These are phyloP conservation scores for Corvus moneduloides DNA, from an alignment of 2,113 vertebrate genomes.

Conservation along the genomic window DNA sequence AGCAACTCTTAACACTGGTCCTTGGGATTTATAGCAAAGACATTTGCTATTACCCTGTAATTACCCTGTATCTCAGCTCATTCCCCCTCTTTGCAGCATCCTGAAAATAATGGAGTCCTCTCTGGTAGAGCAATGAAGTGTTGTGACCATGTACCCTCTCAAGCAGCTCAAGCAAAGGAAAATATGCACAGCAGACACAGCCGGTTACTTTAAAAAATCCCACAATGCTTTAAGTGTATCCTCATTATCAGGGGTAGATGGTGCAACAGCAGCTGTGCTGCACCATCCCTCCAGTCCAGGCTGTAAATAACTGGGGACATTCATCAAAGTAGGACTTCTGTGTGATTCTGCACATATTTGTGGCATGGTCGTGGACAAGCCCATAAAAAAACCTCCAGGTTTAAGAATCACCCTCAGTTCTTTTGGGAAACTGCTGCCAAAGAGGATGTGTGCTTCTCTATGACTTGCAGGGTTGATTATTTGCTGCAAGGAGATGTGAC, in stretches of 20 bases:
- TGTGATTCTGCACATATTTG: neutral
- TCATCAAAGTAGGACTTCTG: neutral
- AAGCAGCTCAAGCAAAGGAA: neutral
- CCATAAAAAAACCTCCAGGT: neutral
- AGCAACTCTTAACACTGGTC: neutral
- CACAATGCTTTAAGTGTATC: neutral
- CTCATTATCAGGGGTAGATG: neutral
- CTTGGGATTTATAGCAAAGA: neutral
- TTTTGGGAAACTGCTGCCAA: neutral
- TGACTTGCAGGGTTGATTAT: neutral
- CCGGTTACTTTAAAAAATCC: neutral
- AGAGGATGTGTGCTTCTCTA: neutral
- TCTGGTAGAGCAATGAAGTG: neutral
- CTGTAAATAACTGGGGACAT: neutral
- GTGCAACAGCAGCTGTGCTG: neutral
- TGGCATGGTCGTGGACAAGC: neutral
- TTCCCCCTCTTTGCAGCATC: neutral
- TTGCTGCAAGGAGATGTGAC: neutral
- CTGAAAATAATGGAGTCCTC: neutral
- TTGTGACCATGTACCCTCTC: neutral
- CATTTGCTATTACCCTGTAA: too few relatives aligned
- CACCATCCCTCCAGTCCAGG: neutral
- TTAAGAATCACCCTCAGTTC: neutral
- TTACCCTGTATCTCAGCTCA: neutral
- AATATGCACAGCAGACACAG: neutral